Base-by-base conservation (phyloP, 30 jellyfish, hydroid and myxozoan species). In the Chrysaora quinquecirrha region DNA sequence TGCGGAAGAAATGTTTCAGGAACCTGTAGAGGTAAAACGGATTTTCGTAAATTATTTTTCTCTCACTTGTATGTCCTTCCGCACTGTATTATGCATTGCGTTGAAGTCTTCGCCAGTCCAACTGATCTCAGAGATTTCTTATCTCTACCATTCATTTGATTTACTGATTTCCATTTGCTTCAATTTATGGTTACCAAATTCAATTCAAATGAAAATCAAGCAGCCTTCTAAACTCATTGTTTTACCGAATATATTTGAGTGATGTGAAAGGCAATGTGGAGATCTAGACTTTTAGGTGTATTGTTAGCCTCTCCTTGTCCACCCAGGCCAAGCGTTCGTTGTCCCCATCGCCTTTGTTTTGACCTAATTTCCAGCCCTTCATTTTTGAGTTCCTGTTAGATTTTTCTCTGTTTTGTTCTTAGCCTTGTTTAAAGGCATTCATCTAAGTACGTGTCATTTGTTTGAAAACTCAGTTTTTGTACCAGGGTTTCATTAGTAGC, bases 1-100 rank as follows among this genome's bases (percentile, higher is more conserved):
- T 66, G 90, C 90, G 6, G 90, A 80, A 23, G 90, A 80, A 27
- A 66, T 80, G 22, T 80, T 80, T 30, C 30, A 28, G 77, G 89
- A 78, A 49, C 82, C 82, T 7, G 48, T 38, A 16, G 89, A 78
- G 80, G 89, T 78, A 35, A 4, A 32, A 27, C 27, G 25, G 49
- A 48, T 7, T 7, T 14, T 24, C 4, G 27, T 64, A 20, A 10
- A 3, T 23, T 64, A 3, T 64, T 64, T 4, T 30, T 60, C 54
- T 38, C 14, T 38, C 14, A 14, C 54, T 38, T 38, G 6, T 6
- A 14, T 38, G 6, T 38, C 54, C 14, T n/a, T n/a, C n/a, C n/a
- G n/a, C n/a, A n/a, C n/a, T n/a, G n/a, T n/a, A n/a, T n/a, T n/a
- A n/a, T n/a, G n/a, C n/a, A n/a, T n/a, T n/a, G n/a, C n/a, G n/a